Conservation (phyloP, 1,140 invertebrate species). For the Drosophila mauritiana region DNA sequence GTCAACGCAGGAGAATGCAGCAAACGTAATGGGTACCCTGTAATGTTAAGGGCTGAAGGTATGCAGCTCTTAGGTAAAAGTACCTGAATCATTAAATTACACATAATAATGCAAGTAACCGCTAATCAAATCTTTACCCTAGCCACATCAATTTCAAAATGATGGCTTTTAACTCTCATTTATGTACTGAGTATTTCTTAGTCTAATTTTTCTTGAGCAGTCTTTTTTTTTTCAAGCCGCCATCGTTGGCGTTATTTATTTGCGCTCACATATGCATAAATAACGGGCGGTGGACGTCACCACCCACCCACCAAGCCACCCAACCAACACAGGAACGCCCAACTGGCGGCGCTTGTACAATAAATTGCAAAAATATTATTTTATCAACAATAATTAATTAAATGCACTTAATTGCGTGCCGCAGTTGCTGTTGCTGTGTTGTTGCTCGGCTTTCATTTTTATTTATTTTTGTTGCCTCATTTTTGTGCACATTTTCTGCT, state of each 20-base stretch:
- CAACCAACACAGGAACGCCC: slow-evolving; percentile 31
- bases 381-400: slow-evolving; percentile 84
- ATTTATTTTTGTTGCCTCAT: slow-evolving; percentile 9
- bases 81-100: too few relatives aligned
- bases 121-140: too few relatives aligned
- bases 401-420: slow-evolving; percentile 82
- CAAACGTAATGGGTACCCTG: slow-evolving; percentile 5
- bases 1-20: slow-evolving; percentile 63
- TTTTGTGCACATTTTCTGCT: slow-evolving; percentile 31
- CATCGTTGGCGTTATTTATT: slow-evolving; percentile 66
- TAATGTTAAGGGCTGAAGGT: background rate
- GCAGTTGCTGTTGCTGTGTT: slow-evolving; percentile 35
- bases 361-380: slow-evolving; percentile 84
- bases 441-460: slow-evolving; percentile 8
- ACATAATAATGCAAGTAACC: too few relatives aligned
- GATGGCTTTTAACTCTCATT: background rate
- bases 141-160: too few relatives aligned
- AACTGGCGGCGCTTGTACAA: slow-evolving; percentile 62
- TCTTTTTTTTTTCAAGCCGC: slow-evolving; percentile 20
- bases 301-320: background rate
- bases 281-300: slow-evolving; percentile 43
- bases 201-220: background rate
- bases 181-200: too few relatives aligned
- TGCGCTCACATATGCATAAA: slow-evolving; percentile 75
- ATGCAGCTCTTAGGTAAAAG: background rate